These are phyloP conservation scores for Rapana venosa DNA, from an alignment of 2,888 invertebrate genomes.

Conservation along the genomic window DNA sequence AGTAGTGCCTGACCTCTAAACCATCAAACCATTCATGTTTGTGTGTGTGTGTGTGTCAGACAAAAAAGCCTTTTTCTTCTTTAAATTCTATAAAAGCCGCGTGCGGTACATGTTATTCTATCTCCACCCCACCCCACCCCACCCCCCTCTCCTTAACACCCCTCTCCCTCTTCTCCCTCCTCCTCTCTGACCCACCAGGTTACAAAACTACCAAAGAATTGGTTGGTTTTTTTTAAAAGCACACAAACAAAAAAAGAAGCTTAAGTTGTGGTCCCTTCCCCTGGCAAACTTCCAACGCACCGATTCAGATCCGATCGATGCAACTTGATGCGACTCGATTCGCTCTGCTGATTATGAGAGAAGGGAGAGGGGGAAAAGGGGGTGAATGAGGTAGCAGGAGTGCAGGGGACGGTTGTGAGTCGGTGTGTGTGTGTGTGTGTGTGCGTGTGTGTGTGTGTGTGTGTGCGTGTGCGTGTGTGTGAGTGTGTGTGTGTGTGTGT, in stretches of 20 bases:
- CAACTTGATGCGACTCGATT: no score
- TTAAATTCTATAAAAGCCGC: no score
- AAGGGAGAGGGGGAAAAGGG: no score
- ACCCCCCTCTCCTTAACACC: not conserved
- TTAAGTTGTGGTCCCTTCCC: not conserved
- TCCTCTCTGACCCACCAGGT: not conserved
- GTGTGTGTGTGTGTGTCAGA: no score
- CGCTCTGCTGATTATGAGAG: no score
- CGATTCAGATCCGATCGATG: no score
- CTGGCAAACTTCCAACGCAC: not conserved
- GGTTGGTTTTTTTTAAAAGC: not conserved
- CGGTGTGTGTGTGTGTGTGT: not conserved
- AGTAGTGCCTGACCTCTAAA: no score
- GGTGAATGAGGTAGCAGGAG: no score
- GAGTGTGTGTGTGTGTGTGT: no score
- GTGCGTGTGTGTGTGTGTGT: not conserved
- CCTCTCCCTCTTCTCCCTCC: not conserved
- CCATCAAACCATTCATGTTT: no score
- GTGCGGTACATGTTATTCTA: not conserved
- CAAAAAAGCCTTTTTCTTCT: no score
- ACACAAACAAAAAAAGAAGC: not conserved
- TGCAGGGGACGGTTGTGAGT: not conserved
- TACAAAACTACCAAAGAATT: not conserved
- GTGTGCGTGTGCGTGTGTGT: not conserved
- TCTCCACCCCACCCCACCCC: not conserved